Conservation (phyloP, 2,797 vertebrate species). For the Euphonia xanthogaster region DNA sequence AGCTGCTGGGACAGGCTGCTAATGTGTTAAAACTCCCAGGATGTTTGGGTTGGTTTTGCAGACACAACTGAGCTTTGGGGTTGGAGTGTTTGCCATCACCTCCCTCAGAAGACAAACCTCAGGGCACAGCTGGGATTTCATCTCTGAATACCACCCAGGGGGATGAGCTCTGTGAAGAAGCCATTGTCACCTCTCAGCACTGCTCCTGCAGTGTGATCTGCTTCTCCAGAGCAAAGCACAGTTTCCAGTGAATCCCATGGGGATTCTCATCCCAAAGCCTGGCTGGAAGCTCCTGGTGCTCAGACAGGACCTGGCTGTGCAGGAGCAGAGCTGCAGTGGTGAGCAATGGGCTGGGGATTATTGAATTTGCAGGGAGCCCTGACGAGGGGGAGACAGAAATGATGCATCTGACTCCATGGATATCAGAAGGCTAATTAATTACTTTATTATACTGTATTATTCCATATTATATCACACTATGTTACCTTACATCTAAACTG, state of each 20-base stretch:
- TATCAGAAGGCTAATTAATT: not conserved
- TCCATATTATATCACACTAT: no score
- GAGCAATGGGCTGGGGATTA: not conserved
- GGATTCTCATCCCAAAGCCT: fast-evolving
- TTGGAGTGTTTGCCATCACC: not conserved
- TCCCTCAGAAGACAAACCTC: not conserved
- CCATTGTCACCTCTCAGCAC: not conserved
- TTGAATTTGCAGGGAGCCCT: no score
- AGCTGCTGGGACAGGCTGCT: not conserved
- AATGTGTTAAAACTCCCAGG: not conserved
- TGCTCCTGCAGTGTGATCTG: not conserved
- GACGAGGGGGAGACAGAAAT: no score
- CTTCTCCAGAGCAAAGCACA: not conserved
- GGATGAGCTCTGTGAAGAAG: not conserved
- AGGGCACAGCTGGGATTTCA: not conserved
- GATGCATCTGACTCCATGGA: not conserved
- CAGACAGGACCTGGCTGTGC: fast-evolving
- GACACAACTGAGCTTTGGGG: not conserved
- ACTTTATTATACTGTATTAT: no score
- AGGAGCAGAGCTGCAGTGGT: not conserved
- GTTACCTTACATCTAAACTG: not conserved
- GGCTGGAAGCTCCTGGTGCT: not conserved
- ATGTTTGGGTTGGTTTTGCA: not conserved
- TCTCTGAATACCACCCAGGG: not conserved
- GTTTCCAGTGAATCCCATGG: fast-evolving